Evolutionary conservation across 2,797 vertebrate genomes (phyloP), one percentile per base, ranked within the genome.

Genomic region (Coilia nasus): DNA sequence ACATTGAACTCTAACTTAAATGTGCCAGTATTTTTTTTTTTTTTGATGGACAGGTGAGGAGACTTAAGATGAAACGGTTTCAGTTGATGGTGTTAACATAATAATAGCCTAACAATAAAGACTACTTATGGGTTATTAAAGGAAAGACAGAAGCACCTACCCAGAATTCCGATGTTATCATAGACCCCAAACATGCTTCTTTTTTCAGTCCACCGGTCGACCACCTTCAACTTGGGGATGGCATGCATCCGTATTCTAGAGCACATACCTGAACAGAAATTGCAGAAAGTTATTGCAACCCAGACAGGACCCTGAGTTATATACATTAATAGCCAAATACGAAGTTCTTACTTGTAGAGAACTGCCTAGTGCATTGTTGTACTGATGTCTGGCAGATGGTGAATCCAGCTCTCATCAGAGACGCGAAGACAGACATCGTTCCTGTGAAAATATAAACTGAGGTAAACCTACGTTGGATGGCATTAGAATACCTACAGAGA

Each of bases 151-250:
- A 23, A 23, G 56, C 41, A 90, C 84, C 92, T 89, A 98, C 98
- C 98, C 84, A 99, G 90, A 87, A 99, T 98, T 10, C 97, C 98
- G 3, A 99, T 95, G 91, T 99, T 98, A 89, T 99, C 97, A 87
- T 99, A 99, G 19, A 98, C 94, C 0, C 98, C 98, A 83, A 95
- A 99, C 93, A 97, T 93, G 88, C 94, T 96, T 85, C 97, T 96
- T 89, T 98, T 99, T 91, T 97, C 93, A 0, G 95, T 97, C 98
- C 98, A 99, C 60, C 97, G 94, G 92, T 99, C 98, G 83, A 96
- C 96, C 12, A 85, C 90, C 90, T 95, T 97, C 0, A 64, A 94
- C 62, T 91, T 86, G 21, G 96, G 96, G 12, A 96, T 93, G 0
- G 95, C 92, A n/a, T 95, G 91, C 93, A 91, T 97, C 86, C 90